Conservation (phyloP, 1,140 invertebrate genomes). For the Heliothis subflexa region DNA sequence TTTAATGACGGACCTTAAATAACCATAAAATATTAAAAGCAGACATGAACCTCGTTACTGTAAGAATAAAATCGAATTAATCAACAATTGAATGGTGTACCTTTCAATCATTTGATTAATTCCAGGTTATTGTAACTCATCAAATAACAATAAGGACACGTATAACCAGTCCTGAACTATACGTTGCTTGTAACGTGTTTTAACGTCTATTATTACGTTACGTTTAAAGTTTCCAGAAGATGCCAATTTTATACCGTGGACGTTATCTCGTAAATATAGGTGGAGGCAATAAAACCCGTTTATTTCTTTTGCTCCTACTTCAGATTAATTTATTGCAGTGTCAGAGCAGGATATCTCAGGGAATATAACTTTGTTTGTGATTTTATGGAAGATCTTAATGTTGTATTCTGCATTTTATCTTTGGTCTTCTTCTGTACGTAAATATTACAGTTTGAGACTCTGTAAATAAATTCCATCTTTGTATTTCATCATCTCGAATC, state of each 20-base stretch:
- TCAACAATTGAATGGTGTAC: slow-evolving; percentile 18
- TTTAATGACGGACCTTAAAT: neutral
- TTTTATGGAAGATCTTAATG: slow-evolving; percentile 8
- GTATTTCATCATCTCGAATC: neutral
- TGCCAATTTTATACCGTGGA: slow-evolving; percentile 33
- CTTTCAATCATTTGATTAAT: slow-evolving; percentile 14
- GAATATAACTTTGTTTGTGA: slow-evolving; percentile 28
- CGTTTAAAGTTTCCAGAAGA: slow-evolving; percentile 37
- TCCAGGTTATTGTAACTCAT: slow-evolving; percentile 16
- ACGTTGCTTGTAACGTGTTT: neutral
- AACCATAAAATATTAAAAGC: slow-evolving; percentile 16
- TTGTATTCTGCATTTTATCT: neutral
- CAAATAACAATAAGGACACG: neutral
- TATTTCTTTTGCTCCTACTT: slow-evolving; percentile 32
- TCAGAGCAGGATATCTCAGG: slow-evolving; percentile 18
- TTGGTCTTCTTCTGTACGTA: neutral
- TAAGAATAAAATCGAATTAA: slow-evolving; percentile 23
- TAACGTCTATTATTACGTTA: slow-evolving; percentile 34
- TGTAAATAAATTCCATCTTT: neutral
- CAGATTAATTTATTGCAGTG: slow-evolving; percentile 41
- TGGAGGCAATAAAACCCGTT: slow-evolving; percentile 34
- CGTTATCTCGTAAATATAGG: slow-evolving; percentile 42
- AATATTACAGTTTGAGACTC: neutral
- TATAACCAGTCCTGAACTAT: neutral
- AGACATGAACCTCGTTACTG: slow-evolving; percentile 17